phyloP scores from a whole-genome alignment of 2,888 invertebrate genomes.

The Criorhina ranunculi region DNA sequence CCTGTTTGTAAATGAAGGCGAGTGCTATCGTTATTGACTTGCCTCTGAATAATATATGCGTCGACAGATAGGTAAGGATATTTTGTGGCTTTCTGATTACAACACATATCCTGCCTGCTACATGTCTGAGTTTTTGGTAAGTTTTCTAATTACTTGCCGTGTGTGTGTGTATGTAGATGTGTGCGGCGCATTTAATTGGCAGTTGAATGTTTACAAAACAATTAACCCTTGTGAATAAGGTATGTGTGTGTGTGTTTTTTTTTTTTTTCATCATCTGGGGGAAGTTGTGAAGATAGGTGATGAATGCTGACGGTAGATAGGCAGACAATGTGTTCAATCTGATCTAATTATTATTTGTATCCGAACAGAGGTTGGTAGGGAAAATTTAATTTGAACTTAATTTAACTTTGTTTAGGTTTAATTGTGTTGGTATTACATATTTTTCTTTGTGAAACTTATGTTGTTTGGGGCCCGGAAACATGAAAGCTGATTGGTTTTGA shows the following conservation, averaged over 20 bases:
- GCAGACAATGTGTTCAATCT: constrained; percentile 10
- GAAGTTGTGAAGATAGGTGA: background rate
- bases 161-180: constrained; percentile 12
- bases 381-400: constrained; percentile 41
- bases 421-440: constrained; percentile 3
- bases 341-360: constrained; percentile 19
- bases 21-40: constrained; percentile 72
- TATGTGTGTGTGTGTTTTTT: constrained; percentile 11
- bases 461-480: no score
- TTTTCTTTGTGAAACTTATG: background rate
- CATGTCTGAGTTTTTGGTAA: constrained; percentile 45
- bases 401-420: constrained; percentile 28
- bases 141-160: constrained; percentile 63
- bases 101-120: constrained; percentile 9
- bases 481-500: no score
- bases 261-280: background rate
- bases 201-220: constrained; percentile 68
- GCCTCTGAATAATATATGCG: constrained; percentile 68
- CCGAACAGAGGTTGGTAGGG: background rate
- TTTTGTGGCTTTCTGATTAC: constrained; percentile 69
- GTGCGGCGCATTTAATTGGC: constrained; percentile 52
- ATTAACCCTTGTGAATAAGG: constrained; percentile 55
- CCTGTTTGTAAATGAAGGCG: constrained; percentile 52
- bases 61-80: constrained; percentile 56
- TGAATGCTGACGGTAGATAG: background rate